Conservation (phyloP, 1,140 invertebrate species). For the Zaprionus inermis region DNA sequence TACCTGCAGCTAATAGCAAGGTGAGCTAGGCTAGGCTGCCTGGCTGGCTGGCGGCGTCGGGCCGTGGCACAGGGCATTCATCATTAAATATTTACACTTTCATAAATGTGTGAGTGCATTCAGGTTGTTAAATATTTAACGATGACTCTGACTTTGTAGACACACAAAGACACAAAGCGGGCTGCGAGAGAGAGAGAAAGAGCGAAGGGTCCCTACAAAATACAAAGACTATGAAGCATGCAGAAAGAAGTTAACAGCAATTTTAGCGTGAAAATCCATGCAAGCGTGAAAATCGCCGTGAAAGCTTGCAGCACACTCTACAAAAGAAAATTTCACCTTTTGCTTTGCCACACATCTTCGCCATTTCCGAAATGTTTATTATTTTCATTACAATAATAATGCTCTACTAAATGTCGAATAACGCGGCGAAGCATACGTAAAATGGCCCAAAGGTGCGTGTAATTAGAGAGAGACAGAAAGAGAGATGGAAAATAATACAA, state of each 20-base stretch:
- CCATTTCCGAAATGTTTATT: conserved; percentile 16
- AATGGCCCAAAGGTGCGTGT: conserved; percentile 5
- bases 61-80: conserved; percentile 50
- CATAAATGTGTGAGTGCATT: conserved; percentile 82
- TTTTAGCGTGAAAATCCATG: conserved; percentile 58
- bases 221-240: neutral
- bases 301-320: conserved; percentile 41
- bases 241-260: conserved; percentile 10
- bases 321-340: conserved; percentile 7
- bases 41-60: neutral
- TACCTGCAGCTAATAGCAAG: conserved; percentile 9
- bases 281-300: conserved; percentile 73
- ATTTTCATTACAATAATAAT: conserved; percentile 24
- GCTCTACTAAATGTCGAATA: conserved; percentile 18
- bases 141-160: conserved; percentile 57
- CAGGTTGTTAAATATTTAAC: conserved; percentile 77
- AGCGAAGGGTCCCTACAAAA: conserved; percentile 39
- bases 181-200: conserved; percentile 16
- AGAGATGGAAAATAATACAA: conserved; percentile 36
- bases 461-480: conserved; percentile 26
- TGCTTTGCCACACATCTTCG: conserved; percentile 12
- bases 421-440: conserved; percentile 2
- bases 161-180: conserved; percentile 41
- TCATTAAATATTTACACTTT: conserved; percentile 82
- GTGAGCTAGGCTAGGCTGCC: neutral